Evolutionary conservation across 2,113 vertebrate species (phyloP).

Genomic region (Echinops telfairi): DNA sequence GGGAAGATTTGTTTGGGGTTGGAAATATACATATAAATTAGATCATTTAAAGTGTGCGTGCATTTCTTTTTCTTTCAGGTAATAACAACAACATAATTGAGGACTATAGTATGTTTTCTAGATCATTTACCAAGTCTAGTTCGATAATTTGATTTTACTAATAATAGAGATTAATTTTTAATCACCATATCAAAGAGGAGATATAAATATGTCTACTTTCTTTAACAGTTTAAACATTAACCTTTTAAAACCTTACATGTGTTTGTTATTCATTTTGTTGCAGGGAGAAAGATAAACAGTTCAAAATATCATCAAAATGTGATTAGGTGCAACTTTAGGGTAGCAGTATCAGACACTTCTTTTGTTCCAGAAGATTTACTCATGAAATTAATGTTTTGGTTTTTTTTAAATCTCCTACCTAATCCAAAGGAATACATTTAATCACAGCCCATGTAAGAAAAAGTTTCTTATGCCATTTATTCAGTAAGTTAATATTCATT

Average conservation of each 20-base stretch:
- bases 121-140: neutral
- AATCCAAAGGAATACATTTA: neutral
- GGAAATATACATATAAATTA: neutral
- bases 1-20: neutral
- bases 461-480: neutral
- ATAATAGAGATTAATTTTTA: conserved; percentile 33
- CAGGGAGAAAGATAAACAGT: too few relatives aligned
- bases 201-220: conserved; percentile 46
- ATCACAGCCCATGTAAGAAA: conserved; percentile 1
- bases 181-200: neutral
- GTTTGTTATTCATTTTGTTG: too few relatives aligned
- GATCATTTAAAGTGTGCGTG: too few relatives aligned
- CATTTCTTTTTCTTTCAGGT: conserved; percentile 1
- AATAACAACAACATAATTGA: neutral
- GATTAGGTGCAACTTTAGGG: too few relatives aligned
- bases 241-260: neutral
- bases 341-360: too few relatives aligned
- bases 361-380: neutral
- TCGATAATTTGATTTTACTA: conserved; percentile 41
- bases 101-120: neutral
- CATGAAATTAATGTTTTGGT: neutral
- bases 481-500: conserved; percentile 6
- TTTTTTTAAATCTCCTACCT: neutral
- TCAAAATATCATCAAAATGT: too few relatives aligned
- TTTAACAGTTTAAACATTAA: conserved; percentile 24